phyloP scores from a whole-genome alignment of 2,797 vertebrate species.

The Lemur catta region DNA sequence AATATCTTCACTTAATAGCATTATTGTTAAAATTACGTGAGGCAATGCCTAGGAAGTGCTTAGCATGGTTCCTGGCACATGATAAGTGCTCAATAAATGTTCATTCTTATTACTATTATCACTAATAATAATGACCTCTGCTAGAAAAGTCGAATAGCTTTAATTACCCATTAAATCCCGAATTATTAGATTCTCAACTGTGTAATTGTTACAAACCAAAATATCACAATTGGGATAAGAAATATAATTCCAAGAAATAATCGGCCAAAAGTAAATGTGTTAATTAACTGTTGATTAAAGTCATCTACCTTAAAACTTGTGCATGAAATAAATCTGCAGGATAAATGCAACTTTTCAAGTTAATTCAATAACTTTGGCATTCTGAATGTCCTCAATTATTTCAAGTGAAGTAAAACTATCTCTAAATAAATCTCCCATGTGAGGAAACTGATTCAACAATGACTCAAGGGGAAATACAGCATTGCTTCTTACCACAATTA shows the following conservation, averaged over 20 bases:
- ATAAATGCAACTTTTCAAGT: slow-evolving; percentile 37
- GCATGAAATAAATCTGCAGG: slow-evolving; percentile 16
- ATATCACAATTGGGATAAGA: slow-evolving; percentile 52
- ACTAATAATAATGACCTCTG: slow-evolving; percentile 57
- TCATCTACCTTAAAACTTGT: slow-evolving; percentile 22
- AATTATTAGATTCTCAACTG: slow-evolving; percentile 54
- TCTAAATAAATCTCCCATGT: slow-evolving; percentile 61
- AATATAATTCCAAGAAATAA: slow-evolving; percentile 51
- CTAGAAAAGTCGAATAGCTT: slow-evolving; percentile 49
- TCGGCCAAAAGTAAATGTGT: background rate
- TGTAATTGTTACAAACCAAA: slow-evolving; percentile 55
- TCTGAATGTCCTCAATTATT: slow-evolving; percentile 36
- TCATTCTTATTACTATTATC: slow-evolving; percentile 31
- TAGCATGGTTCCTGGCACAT: background rate
- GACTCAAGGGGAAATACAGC: slow-evolving; percentile 7
- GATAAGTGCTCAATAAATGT: slow-evolving; percentile 6
- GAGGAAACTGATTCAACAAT: slow-evolving; percentile 16
- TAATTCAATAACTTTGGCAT: slow-evolving; percentile 38
- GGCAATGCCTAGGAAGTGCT: background rate
- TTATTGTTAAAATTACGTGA: slow-evolving; percentile 24
- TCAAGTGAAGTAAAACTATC: slow-evolving; percentile 51
- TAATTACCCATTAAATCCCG: slow-evolving; percentile 61
- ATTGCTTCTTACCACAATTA: slow-evolving; percentile 36
- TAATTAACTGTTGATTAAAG: slow-evolving; percentile 46
- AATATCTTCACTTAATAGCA: background rate